Evolutionary conservation across 1,140 invertebrate species (phyloP).

Genomic region (Wasmannia auropunctata): DNA sequence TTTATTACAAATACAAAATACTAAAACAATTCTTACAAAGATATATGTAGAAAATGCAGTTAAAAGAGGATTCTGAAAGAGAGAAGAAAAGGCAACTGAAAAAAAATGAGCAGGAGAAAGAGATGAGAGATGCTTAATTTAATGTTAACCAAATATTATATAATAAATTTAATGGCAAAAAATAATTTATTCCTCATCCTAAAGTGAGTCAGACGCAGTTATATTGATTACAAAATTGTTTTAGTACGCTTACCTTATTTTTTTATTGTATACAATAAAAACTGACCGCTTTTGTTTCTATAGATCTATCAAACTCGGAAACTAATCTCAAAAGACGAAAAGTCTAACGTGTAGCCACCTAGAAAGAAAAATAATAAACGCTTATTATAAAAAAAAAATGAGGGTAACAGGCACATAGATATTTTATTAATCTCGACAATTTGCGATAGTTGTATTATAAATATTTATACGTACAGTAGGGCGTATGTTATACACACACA

Average conservation of each 20-base stretch:
- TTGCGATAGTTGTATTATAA: constrained; percentile 59
- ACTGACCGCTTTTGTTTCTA: neutral
- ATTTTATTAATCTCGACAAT: constrained; percentile 54
- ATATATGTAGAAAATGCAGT: neutral
- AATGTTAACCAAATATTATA: neutral
- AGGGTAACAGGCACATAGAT: constrained; percentile 34
- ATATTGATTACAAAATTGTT: neutral
- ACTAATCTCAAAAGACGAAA: neutral
- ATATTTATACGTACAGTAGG: constrained; percentile 61
- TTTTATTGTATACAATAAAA: neutral
- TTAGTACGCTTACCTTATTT: neutral
- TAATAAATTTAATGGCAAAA: neutral
- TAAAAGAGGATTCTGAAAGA: neutral
- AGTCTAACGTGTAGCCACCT: neutral
- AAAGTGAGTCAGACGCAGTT: neutral
- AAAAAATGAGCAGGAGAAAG: constrained; percentile 1
- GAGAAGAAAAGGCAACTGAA: neutral
- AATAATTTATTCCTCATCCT: neutral
- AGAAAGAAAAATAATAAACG: neutral
- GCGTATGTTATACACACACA: constrained; percentile 65
- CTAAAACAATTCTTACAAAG: neutral
- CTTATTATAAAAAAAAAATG: constrained; percentile 33
- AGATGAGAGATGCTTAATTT: constrained; percentile 1
- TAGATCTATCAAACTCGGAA: neutral
- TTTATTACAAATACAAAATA: neutral